Conservation (phyloP, 1,140 invertebrate genomes). For the Andrena cerasifolii region DNA sequence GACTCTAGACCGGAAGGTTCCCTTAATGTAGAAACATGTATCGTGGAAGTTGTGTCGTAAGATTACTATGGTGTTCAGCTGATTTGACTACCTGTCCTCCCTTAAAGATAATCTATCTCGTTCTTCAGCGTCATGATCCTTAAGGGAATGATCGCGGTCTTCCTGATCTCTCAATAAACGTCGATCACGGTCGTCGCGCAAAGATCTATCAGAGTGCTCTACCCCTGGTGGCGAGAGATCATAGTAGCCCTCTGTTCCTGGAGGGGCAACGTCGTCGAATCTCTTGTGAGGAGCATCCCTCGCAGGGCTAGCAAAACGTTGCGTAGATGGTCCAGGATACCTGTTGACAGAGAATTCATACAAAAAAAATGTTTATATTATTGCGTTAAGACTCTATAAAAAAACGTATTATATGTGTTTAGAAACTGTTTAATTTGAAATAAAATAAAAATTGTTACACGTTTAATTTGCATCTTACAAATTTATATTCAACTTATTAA, state of each 20-base stretch:
- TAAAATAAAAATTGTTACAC: constrained; percentile 32
- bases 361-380: constrained; percentile 48
- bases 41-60: not conserved
- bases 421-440: constrained; percentile 12
- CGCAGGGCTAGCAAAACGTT: constrained; percentile 71
- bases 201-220: constrained; percentile 74
- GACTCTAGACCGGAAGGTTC: too few relatives aligned
- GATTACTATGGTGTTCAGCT: not conserved
- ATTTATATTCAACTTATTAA: not conserved
- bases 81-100: constrained; percentile 73
- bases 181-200: constrained; percentile 71
- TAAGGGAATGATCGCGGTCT: constrained; percentile 72
- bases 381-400: not conserved
- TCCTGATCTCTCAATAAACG: constrained; percentile 68
- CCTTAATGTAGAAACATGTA: not conserved
- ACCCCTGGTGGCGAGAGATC: constrained; percentile 80
- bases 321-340: constrained; percentile 72
- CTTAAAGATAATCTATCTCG: constrained; percentile 70
- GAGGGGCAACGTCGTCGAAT: constrained; percentile 80
- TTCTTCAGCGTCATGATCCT: constrained; percentile 76
- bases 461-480: constrained; percentile 13
- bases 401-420: constrained; percentile 13
- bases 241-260: constrained; percentile 81
- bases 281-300: constrained; percentile 74
- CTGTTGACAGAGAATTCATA: constrained; percentile 76